Evolutionary conservation across 2,888 invertebrate species (phyloP).

Genomic region (Zelleria hepariella): DNA sequence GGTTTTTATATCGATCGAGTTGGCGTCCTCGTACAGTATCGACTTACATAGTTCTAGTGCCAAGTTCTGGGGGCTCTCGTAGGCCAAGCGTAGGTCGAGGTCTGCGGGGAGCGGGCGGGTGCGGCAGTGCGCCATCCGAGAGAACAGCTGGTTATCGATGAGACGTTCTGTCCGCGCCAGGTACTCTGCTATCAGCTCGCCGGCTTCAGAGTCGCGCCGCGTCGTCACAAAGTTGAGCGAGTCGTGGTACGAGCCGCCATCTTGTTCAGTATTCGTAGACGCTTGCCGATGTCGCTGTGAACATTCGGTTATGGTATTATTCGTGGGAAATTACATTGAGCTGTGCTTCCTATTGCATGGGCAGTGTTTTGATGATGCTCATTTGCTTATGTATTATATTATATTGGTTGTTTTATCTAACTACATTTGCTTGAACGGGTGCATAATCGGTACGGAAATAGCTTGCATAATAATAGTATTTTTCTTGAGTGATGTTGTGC

Average conservation of each 20-base stretch:
- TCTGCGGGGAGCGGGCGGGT: conserved; percentile 24
- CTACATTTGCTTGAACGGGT: not conserved
- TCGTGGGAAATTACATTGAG: not conserved
- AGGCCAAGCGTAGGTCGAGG: conserved; percentile 28
- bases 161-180: conserved; percentile 46
- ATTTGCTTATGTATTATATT: too few species aligned
- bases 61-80: conserved; percentile 46
- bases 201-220: conserved; percentile 4
- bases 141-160: conserved; percentile 31
- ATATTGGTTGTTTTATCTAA: too few species aligned
- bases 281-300: conserved; percentile 17
- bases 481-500: not conserved
- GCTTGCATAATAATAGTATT: not conserved
- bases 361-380: not conserved
- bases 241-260: conserved; percentile 13
- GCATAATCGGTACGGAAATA: not conserved
- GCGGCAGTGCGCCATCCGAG: conserved; percentile 11
- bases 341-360: not conserved
- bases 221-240: conserved; percentile 16
- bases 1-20: conserved; percentile 31
- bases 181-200: conserved; percentile 45
- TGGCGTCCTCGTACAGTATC: conserved; percentile 49
- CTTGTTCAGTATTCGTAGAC: not conserved
- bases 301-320: conserved; percentile 9
- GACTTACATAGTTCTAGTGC: conserved; percentile 41